Evolutionary conservation across 2,888 invertebrate genomes (phyloP), one percentile per base, ranked within the genome.

Genomic region (Caenorhabditis sp.): DNA sequence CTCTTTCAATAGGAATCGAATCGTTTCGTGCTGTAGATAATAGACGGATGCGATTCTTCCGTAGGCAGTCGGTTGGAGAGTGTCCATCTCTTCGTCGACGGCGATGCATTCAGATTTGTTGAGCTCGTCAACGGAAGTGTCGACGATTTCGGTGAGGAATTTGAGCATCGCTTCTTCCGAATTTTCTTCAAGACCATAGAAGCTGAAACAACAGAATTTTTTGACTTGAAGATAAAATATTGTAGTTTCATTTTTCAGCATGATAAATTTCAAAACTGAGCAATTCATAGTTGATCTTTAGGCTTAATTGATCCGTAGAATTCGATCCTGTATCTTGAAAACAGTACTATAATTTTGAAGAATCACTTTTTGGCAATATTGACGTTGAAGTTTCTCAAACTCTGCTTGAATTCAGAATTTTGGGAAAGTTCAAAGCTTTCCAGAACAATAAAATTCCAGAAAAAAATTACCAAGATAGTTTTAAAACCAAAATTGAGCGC

Each of bases 41-140:
- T 99, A 99, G 89, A 93, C 97, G 0, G 97, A 97, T 0, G 96
- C 93, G 70, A 99, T 94, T 67, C 94, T 92, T 0, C 97, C 99
- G 90, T 94, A 92, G 84, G 95, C 93, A 0, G 94, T 94, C 8
- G 90, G 89, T 85, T 89, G 86, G 89, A 91, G 88, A 10, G 20
- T 31, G 14, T 4, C 7, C 21, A 25, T 52, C 62, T 59, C 59
- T 20, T 66, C 84, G 89, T 93, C 93, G 73, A 92, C 92, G 63
- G 93, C 91, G 76, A 95, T 89, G 88, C 97, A 99, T 77, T 92
- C 92, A 0, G 95, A 93, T 3, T 91, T 90, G 27, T 91, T 90
- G 26, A 99, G 90, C 0, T 92, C 92, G 57, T 91, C 90, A 0
- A 97, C 87, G 0, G 94, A 92, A 0, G 91, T 91, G 86, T 95